Conservation (phyloP, 2,797 vertebrate genomes). For the Ataeniobius toweri region DNA sequence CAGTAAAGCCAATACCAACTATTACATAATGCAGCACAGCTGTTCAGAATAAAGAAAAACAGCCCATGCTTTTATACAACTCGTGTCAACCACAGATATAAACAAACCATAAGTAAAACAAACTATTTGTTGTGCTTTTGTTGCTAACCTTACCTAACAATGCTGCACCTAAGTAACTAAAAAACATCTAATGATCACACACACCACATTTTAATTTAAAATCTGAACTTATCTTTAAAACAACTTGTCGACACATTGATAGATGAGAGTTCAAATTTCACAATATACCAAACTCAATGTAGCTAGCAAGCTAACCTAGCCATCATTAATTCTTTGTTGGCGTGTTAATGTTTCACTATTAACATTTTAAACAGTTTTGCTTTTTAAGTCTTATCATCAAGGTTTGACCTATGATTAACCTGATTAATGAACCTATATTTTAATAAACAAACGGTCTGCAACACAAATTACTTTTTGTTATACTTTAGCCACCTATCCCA, state of each 20-base stretch:
- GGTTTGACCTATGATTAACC: too few species aligned
- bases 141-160: neutral
- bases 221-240: too few species aligned
- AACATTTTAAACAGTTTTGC: neutral
- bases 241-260: too few species aligned
- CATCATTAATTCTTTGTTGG: neutral
- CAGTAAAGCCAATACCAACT: conserved; percentile 51
- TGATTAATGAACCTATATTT: neutral
- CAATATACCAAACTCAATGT: too few species aligned
- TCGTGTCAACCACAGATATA: neutral
- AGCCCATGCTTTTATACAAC: conserved; percentile 29
- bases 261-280: too few species aligned
- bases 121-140: neutral
- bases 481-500: neutral
- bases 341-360: neutral
- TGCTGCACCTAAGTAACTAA: neutral
- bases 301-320: neutral
- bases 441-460: neutral
- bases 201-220: too few species aligned
- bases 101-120: neutral
- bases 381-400: too few species aligned
- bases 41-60: conserved; percentile 21
- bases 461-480: neutral
- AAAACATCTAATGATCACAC: too few species aligned
- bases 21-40: conserved; percentile 56